phyloP scores from a whole-genome alignment of 2,888 invertebrate genomes.

The Drosophila niveifrons region DNA sequence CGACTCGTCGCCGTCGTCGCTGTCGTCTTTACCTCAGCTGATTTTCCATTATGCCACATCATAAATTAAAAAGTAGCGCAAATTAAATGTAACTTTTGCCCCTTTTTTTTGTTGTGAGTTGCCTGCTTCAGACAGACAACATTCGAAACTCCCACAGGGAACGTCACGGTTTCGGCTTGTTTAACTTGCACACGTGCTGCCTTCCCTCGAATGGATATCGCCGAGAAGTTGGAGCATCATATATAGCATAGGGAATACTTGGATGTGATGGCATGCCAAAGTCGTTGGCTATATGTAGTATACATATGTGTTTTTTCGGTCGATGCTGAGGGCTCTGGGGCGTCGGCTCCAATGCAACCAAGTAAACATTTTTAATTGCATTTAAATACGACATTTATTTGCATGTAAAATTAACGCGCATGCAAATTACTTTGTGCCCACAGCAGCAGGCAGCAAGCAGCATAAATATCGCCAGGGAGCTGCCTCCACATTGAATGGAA shows the following conservation, averaged over 20 bases:
- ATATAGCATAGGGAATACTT: not conserved
- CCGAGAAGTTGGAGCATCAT: not conserved
- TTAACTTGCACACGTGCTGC: conserved; percentile 43
- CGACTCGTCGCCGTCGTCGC: not conserved
- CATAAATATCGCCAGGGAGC: conserved; percentile 54
- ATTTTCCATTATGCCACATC: conserved; percentile 56
- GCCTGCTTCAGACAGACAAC: conserved; percentile 11
- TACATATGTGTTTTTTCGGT: conserved; percentile 17
- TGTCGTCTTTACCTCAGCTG: conserved; percentile 31
- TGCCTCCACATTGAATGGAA: not conserved
- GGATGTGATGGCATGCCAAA: conserved; percentile 47
- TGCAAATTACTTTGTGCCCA: conserved; percentile 80
- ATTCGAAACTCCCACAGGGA: conserved; percentile 20
- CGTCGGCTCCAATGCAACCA: conserved; percentile 60
- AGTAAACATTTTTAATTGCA: conserved; percentile 84
- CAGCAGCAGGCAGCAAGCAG: conserved; percentile 42
- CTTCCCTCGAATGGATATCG: not conserved
- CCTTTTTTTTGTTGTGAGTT: not conserved
- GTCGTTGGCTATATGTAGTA: conserved; percentile 8
- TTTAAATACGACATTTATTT: conserved; percentile 85
- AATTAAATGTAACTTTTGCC: conserved; percentile 45
- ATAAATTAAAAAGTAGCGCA: conserved; percentile 71
- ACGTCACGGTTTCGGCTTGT: conserved; percentile 20
- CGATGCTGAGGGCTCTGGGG: conserved; percentile 25
- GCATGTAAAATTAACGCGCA: conserved; percentile 83